A percentile compares a stretch with the other conserved stretches of the same genome.
Evolutionary conservation across 1,140 invertebrate genomes (phyloP).

Genomic region (Drosophila equinoxialis): DNA sequence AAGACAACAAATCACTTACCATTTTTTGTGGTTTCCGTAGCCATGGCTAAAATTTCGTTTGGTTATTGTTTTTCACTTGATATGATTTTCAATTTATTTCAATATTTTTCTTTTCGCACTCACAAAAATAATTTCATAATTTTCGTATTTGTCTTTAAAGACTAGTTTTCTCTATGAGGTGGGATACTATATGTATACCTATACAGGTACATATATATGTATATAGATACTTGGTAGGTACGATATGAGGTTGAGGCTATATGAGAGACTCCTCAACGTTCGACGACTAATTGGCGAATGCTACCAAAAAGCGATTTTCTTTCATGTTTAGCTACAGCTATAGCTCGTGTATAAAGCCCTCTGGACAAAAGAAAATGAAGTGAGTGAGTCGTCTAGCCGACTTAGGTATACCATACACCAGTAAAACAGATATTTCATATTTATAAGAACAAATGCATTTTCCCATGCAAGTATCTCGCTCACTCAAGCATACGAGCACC

Average conservation of each 20-base stretch:
- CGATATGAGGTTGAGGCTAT: slow-evolving; percentile 1
- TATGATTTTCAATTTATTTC: slow-evolving; percentile 20
- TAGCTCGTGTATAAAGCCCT: slow-evolving; percentile 54
- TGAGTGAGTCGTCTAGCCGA: no score
- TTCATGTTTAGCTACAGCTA: slow-evolving; percentile 39
- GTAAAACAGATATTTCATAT: no score
- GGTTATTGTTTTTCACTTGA: background rate
- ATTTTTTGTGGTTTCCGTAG: slow-evolving; percentile 70
- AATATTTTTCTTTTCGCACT: slow-evolving; percentile 21
- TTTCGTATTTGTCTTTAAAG: slow-evolving; percentile 43
- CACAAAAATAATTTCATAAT: slow-evolving; percentile 70
- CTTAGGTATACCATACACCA: no score
- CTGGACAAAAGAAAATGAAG: slow-evolving; percentile 54
- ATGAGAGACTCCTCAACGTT: slow-evolving; percentile 41
- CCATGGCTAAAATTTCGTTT: slow-evolving; percentile 41
- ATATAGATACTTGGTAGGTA: background rate
- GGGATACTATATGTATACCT: slow-evolving; percentile 10
- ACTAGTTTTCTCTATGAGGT: slow-evolving; percentile 27
- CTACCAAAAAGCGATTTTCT: slow-evolving; percentile 51
- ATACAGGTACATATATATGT: background rate
- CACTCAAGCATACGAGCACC: no score
- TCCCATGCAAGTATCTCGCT: no score
- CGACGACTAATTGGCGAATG: slow-evolving; percentile 68
- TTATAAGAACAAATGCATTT: no score
- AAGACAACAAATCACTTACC: slow-evolving; percentile 43